Base-by-base conservation (phyloP, 2,888 invertebrate species). In the Thymelicus sylvestris region DNA sequence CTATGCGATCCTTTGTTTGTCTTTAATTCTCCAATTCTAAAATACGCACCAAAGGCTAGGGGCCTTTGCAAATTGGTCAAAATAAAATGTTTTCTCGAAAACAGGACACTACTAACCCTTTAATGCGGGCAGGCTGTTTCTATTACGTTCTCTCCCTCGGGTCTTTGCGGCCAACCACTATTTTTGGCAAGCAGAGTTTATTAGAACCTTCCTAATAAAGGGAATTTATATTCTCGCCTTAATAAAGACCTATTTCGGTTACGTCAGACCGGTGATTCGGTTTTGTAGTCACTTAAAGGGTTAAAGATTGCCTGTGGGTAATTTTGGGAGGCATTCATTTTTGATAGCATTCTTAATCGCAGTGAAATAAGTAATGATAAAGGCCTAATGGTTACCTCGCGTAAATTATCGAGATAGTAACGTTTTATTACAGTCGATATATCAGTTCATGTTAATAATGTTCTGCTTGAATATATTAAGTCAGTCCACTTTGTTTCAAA, bases 111-210 rank as follows among this genome's bases (percentile, higher is more conserved):
- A n/a, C 71, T 70, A 75, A 72, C 73, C 77, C 76, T 74, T 74
- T 75, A 77, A 74, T 77, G 72, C 72, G 74, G 74, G 72, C 41
- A 52, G 57, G 64, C 73, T 65, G 72, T 74, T 76, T 75, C 76
- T 77, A 79, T 79, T 77, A 79, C 74, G 73, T 67, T 52, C 50
- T 66, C 63, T 72, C 74, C 71, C 77, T 60, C 64, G 75, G 68
- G 77, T 61, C 73, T 64, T 65, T 77, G 77, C 74, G 79, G 78
- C 66, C 57, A 55, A 76, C 78, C 78, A 79, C 78, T 78, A 78
- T 77, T 79, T 78, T 77, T 76, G 75, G 73, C 70, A 64, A 72
- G 72, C 64, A 69, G 74, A 72, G 75, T 75, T 74, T 78, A 79
- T 79, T 77, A 76, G 73, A 76, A 72, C 73, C 77, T 67, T 66